These are phyloP conservation scores for Pelobates cultripes DNA, from an alignment of 2,797 vertebrate species.

Conservation along the genomic window DNA sequence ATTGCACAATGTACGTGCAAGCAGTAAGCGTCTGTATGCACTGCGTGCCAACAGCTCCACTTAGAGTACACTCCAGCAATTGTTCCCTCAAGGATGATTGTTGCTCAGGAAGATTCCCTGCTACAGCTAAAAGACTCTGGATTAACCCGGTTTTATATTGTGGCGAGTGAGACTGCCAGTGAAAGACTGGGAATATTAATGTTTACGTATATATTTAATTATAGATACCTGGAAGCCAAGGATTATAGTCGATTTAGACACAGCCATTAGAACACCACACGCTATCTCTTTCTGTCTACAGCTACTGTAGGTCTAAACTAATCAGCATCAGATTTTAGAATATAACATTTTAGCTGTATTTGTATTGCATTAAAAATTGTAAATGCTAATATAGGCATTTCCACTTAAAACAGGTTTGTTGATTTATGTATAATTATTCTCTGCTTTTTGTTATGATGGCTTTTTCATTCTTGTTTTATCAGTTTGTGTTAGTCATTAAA, in stretches of 20 bases:
- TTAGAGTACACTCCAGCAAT: constrained; percentile 69
- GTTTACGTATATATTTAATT: constrained; percentile 54
- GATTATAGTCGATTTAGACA: constrained; percentile 5
- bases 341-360: too few species aligned
- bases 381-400: too few species aligned
- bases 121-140: constrained; percentile 20
- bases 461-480: too few species aligned
- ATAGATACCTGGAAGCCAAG: constrained; percentile 49
- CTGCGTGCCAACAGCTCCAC: constrained; percentile 78
- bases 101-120: constrained; percentile 39
- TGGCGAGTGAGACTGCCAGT: constrained; percentile 45
- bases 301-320: constrained; percentile 32
- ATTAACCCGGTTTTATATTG: constrained; percentile 29
- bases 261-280: constrained; percentile 20
- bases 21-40: constrained; percentile 46
- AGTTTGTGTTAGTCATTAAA: too few species aligned
- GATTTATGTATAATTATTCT: too few species aligned
- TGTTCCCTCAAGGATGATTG: constrained; percentile 67
- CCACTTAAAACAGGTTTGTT: too few species aligned
- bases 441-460: too few species aligned
- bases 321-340: neutral
- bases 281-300: constrained; percentile 4
- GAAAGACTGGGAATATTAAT: constrained; percentile 43
- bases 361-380: too few species aligned
- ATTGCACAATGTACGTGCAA: constrained; percentile 8